Percentiles rank a stretch among this genome's conserved stretches.
Evolutionary conservation across 2,113 vertebrate species (phyloP).

Genomic region (Misgurnus mizolepis): DNA sequence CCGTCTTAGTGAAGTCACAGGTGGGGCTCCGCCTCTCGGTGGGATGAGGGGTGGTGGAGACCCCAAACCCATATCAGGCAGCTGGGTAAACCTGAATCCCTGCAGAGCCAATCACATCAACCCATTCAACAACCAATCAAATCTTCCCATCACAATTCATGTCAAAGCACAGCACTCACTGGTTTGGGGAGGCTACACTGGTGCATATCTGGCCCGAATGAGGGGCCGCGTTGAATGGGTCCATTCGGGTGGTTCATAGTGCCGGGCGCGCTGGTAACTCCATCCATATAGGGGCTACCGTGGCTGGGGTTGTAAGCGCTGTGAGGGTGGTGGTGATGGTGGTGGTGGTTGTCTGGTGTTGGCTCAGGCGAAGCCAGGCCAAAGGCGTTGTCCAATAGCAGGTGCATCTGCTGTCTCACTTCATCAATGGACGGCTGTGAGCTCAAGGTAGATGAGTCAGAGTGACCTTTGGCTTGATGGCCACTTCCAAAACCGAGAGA

Average conservation of each 20-base stretch:
- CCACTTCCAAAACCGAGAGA: slow-evolving; percentile 81
- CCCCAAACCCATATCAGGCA: slow-evolving; percentile 96
- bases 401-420: slow-evolving; percentile 96
- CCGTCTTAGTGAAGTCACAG: slow-evolving; percentile 85
- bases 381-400: slow-evolving; percentile 96
- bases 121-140: slow-evolving; percentile 30
- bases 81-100: slow-evolving; percentile 97
- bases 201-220: slow-evolving; percentile 90
- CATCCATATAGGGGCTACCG: slow-evolving; percentile 88
- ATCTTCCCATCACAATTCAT: not conserved
- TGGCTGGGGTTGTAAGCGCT: slow-evolving; percentile 85
- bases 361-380: slow-evolving; percentile 89
- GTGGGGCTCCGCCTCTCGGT: slow-evolving; percentile 87
- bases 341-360: slow-evolving; percentile 68
- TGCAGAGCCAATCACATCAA: slow-evolving; percentile 60
- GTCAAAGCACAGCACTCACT: slow-evolving; percentile 73
- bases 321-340: slow-evolving; percentile 72
- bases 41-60: slow-evolving; percentile 92
- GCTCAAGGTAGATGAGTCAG: slow-evolving; percentile 95
- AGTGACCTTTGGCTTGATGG: slow-evolving; percentile 86
- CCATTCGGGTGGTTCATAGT: slow-evolving; percentile 91
- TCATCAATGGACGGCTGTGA: slow-evolving; percentile 98
- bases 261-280: slow-evolving; percentile 95
- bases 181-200: slow-evolving; percentile 97
- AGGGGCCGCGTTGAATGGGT: slow-evolving; percentile 86